These are phyloP conservation scores for Heliconius sara DNA, from an alignment of 2,888 invertebrate genomes.

Conservation along the genomic window DNA sequence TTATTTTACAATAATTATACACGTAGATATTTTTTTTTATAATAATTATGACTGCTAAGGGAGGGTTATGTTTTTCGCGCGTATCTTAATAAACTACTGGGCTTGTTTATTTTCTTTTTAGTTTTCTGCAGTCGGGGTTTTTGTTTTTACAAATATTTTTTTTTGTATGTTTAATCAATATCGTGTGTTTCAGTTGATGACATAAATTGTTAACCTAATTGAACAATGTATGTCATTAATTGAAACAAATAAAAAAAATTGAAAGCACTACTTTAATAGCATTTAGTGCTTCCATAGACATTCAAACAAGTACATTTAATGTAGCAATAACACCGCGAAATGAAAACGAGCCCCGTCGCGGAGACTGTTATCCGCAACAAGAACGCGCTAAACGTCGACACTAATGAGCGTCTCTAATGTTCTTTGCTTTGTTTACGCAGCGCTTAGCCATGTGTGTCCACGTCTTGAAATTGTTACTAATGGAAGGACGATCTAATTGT, in stretches of 20 bases:
- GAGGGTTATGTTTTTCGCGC: no score
- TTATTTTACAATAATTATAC: neutral
- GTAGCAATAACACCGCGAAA: slow-evolving; percentile 20
- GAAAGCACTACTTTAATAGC: neutral
- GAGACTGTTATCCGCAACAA: slow-evolving; percentile 24
- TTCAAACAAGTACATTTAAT: slow-evolving; percentile 20
- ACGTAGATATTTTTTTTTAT: no score
- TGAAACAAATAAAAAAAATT: neutral
- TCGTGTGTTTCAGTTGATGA: neutral
- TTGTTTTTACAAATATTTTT: no score
- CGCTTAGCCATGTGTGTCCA: slow-evolving; percentile 25
- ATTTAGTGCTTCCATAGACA: neutral
- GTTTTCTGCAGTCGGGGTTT: no score
- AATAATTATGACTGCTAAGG: no score
- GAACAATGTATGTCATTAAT: neutral
- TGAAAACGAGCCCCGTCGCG: slow-evolving; percentile 24
- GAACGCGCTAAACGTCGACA: slow-evolving; percentile 15
- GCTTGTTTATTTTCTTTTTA: no score
- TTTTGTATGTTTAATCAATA: neutral
- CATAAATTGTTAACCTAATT: neutral
- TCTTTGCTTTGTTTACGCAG: slow-evolving; percentile 23
- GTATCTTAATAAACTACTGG: rapidly evolving
- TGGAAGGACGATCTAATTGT: neutral
- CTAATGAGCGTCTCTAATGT: slow-evolving; percentile 30
- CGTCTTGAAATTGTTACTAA: slow-evolving; percentile 21